phyloP scores from a whole-genome alignment of 37 sponge, comb jelly and placozoan species.

The Ephydatia muelleri region DNA sequence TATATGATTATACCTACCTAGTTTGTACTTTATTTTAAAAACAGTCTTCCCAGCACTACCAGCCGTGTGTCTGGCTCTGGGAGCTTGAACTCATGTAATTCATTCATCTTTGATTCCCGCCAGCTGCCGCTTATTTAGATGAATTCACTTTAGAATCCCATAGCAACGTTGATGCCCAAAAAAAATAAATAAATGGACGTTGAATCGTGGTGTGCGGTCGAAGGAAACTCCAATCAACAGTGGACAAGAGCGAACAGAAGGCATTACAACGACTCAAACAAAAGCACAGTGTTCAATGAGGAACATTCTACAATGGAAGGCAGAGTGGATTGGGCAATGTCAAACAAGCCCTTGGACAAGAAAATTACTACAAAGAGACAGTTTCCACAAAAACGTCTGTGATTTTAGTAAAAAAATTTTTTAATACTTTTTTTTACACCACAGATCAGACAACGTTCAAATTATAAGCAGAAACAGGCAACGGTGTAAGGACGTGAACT shows the following conservation, averaged over 20 bases:
- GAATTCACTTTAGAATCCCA: slow-evolving; percentile 4
- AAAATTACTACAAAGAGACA: slow-evolving; percentile 49
- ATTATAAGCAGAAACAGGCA: slow-evolving; percentile 5
- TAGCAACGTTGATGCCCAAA: slow-evolving; percentile 11
- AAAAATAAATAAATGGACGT: slow-evolving; percentile 57
- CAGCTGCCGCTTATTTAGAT: neutral
- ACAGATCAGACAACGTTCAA: slow-evolving; percentile 65
- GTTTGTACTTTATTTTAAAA: slow-evolving; percentile 60
- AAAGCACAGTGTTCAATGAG: slow-evolving; percentile 69
- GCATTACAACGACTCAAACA: slow-evolving; percentile 64
- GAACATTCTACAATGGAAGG: slow-evolving; percentile 4
- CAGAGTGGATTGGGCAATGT: slow-evolving; percentile 38
- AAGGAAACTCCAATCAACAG: slow-evolving; percentile 69
- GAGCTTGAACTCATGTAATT: slow-evolving; percentile 18
- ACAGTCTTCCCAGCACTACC: slow-evolving; percentile 58
- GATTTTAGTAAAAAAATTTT: neutral
- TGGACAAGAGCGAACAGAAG: slow-evolving; percentile 66
- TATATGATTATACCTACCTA: neutral
- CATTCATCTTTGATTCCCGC: neutral
- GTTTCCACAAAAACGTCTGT: slow-evolving; percentile 76
- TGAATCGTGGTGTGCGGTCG: slow-evolving; percentile 92
- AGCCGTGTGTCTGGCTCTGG: slow-evolving; percentile 51
- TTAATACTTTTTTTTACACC: neutral
- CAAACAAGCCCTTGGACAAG: slow-evolving; percentile 39
- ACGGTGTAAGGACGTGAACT: neutral